phyloP scores from a whole-genome alignment of 2,888 invertebrate genomes.

The Danaus chrysippus region DNA sequence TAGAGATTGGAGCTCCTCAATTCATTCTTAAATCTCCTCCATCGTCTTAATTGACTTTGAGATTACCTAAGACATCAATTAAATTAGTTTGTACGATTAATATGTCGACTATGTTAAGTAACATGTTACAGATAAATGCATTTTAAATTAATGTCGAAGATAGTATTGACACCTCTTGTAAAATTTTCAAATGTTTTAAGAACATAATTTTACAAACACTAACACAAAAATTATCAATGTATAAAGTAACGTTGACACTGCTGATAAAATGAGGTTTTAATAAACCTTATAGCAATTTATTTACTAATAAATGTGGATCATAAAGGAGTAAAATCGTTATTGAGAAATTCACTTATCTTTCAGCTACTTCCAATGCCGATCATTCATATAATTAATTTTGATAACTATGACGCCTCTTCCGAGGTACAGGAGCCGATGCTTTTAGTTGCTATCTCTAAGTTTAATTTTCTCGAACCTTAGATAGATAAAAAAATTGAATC shows the following conservation, averaged over 20 bases:
- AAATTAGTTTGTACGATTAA: slow-evolving; percentile 62
- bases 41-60: slow-evolving; percentile 62
- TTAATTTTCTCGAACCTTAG: slow-evolving; percentile 55
- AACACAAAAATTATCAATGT: slow-evolving; percentile 39
- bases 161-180: slow-evolving; percentile 43
- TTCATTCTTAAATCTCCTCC: slow-evolving; percentile 55
- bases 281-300: slow-evolving; percentile 15
- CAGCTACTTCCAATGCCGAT: slow-evolving; percentile 53
- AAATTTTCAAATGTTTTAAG: slow-evolving; percentile 34
- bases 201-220: slow-evolving; percentile 35
- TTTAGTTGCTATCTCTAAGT: slow-evolving; percentile 62
- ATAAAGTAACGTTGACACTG: slow-evolving; percentile 50
- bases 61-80: slow-evolving; percentile 57
- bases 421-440: slow-evolving; percentile 71
- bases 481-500: slow-evolving; percentile 52
- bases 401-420: slow-evolving; percentile 66
- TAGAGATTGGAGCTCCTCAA: slow-evolving; percentile 47
- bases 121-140: slow-evolving; percentile 52
- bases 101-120: slow-evolving; percentile 56
- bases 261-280: slow-evolving; percentile 29
- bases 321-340: slow-evolving; percentile 21
- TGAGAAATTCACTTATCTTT: slow-evolving; percentile 49
- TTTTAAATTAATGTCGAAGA: slow-evolving; percentile 55
- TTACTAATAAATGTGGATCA: slow-evolving; percentile 23
- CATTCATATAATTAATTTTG: slow-evolving; percentile 73